These are phyloP conservation scores for Sapayoa aenigma DNA, from an alignment of 2,113 vertebrate species.

Conservation along the genomic window DNA sequence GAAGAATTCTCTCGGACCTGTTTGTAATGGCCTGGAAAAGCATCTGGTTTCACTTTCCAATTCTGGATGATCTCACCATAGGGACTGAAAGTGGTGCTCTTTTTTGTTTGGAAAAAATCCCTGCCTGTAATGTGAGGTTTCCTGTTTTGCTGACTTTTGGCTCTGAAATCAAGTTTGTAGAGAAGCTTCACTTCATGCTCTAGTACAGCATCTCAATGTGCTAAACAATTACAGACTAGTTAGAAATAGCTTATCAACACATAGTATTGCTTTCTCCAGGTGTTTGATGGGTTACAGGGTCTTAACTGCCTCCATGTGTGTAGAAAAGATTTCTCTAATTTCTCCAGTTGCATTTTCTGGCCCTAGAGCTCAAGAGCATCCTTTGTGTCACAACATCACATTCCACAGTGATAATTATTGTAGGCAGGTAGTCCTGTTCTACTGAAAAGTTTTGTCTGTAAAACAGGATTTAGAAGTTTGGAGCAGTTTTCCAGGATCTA, in stretches of 20 bases:
- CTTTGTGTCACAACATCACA: not conserved
- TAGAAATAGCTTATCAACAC: not conserved
- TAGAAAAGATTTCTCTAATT: not conserved
- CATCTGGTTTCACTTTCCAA: slow-evolving; percentile 2
- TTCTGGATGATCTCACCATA: not conserved
- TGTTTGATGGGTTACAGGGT: not conserved
- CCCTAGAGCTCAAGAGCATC: not conserved
- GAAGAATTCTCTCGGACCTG: not conserved
- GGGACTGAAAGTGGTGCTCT: not conserved
- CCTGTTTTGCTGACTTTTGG: not conserved
- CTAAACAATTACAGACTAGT: not conserved
- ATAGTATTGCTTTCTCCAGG: not conserved
- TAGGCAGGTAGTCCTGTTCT: not conserved
- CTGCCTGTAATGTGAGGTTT: not conserved
- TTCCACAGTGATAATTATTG: not conserved
- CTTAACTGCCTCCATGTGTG: not conserved
- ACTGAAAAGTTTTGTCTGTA: not conserved
- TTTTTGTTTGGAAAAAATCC: not conserved
- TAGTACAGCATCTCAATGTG: not conserved
- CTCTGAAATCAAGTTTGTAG: not conserved
- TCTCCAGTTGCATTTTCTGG: not conserved
- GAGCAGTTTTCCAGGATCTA: not conserved
- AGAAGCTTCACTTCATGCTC: not conserved
- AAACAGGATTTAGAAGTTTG: not conserved
- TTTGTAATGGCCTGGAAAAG: not conserved